A percentile compares a stretch with the other conserved stretches of the same genome.
These are phyloP conservation scores for Alentia gelatinosa DNA, from an alignment of 2,888 invertebrate genomes.

Conservation along the genomic window DNA sequence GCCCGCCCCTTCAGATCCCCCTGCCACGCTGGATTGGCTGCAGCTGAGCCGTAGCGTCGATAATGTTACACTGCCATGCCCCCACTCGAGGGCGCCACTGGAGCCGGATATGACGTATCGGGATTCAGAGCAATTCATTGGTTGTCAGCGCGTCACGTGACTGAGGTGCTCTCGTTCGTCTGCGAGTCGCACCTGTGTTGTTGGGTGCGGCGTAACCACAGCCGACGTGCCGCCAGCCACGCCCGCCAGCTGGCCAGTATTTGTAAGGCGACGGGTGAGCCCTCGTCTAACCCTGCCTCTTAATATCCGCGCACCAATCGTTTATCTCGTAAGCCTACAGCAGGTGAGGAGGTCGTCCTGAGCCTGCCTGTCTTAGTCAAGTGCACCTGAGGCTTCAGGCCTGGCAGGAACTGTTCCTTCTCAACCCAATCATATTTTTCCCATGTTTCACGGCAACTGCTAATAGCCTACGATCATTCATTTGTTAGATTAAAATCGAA, in stretches of 20 bases:
- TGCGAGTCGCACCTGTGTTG: neutral
- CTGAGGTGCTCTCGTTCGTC: neutral
- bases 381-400: too few relatives aligned
- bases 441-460: too few relatives aligned
- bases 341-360: too few relatives aligned
- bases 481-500: too few relatives aligned
- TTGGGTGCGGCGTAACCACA: neutral
- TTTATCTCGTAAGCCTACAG: too few relatives aligned
- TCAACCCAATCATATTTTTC: too few relatives aligned
- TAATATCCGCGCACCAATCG: too few relatives aligned
- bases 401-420: too few relatives aligned
- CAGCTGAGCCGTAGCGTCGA: constrained; percentile 14
- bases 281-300: too few relatives aligned
- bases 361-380: too few relatives aligned
- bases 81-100: neutral
- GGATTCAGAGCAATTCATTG: constrained; percentile 36
- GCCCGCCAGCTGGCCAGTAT: neutral
- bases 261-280: too few relatives aligned
- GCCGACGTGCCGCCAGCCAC: neutral
- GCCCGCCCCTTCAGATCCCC: neutral
- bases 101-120: constrained; percentile 50
- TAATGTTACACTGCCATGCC: neutral
- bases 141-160: constrained; percentile 39
- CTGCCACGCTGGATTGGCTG: constrained; percentile 24
- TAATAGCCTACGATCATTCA: too few relatives aligned